Percentiles rank a stretch among this genome's conserved stretches.
These are phyloP conservation scores for Mesoclemmys tuberculata DNA, from an alignment of 2,113 vertebrate genomes.

Conservation along the genomic window DNA sequence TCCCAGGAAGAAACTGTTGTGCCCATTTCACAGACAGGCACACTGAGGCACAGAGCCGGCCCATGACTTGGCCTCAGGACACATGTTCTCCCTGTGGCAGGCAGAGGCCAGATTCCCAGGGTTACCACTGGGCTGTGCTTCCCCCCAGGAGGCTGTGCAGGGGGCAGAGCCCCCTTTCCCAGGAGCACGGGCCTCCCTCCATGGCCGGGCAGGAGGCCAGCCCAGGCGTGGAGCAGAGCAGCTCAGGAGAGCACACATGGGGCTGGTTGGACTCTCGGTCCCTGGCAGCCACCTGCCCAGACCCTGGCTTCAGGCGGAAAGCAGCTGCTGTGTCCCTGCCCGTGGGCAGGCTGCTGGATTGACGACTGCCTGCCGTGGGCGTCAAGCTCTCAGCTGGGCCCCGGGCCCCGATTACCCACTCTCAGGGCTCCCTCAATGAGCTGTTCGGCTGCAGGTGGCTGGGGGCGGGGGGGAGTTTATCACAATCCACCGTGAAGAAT, in stretches of 20 bases:
- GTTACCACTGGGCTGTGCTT: neutral
- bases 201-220: neutral
- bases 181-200: neutral
- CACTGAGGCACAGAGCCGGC: neutral
- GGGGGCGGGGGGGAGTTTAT: neutral
- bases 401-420: neutral
- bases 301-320: neutral
- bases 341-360: neutral
- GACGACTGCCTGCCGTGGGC: neutral
- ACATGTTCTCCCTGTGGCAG: neutral
- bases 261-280: rapidly evolving
- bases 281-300: neutral
- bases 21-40: neutral
- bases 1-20: neutral
- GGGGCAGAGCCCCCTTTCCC: neutral
- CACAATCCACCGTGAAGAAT: neutral
- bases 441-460: neutral
- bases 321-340: neutral
- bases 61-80: neutral
- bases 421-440: neutral
- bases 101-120: neutral
- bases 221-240: neutral
- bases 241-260: rapidly evolving
- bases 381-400: neutral
- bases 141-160: neutral